Percentiles rank a stretch among this genome's conserved stretches.
Evolutionary conservation across 92 coral and sea anemone species (phyloP).

Genomic region (Zoanthus gigantus): DNA sequence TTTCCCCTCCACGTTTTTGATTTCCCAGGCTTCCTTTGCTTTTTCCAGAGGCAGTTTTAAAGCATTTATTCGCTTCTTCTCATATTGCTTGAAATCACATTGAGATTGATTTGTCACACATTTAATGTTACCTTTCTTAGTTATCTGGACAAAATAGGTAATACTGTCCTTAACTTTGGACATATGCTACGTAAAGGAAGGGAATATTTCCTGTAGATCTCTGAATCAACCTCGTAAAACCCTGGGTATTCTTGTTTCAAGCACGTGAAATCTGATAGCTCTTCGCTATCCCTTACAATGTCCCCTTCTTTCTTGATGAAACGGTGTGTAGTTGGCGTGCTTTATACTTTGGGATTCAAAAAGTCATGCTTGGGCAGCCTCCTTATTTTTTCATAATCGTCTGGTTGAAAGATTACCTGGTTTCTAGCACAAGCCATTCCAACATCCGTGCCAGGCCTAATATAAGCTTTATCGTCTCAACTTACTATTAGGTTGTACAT

Average conservation of each 20-base stretch:
- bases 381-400: constrained; percentile 10
- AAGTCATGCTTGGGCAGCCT: background rate
- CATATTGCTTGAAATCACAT: constrained; percentile 33
- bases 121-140: constrained; percentile 23
- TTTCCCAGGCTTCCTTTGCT: too few species aligned
- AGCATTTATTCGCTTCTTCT: too few species aligned
- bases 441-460: constrained; percentile 24
- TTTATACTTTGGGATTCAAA: constrained; percentile 36
- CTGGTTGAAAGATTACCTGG: constrained; percentile 8
- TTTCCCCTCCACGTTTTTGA: too few species aligned
- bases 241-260: too few species aligned
- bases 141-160: constrained; percentile 41
- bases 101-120: constrained; percentile 28
- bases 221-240: background rate
- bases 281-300: too few species aligned
- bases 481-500: background rate
- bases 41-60: too few species aligned
- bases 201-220: background rate
- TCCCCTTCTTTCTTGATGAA: background rate
- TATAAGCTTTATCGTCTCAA: constrained; percentile 29
- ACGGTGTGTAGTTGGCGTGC: constrained; percentile 34
- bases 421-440: background rate
- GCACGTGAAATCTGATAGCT: too few species aligned
- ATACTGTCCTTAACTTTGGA: constrained; percentile 11
- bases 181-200: background rate